Conservation (phyloP, 1,140 invertebrate genomes). For the Copidosoma floridanum region DNA sequence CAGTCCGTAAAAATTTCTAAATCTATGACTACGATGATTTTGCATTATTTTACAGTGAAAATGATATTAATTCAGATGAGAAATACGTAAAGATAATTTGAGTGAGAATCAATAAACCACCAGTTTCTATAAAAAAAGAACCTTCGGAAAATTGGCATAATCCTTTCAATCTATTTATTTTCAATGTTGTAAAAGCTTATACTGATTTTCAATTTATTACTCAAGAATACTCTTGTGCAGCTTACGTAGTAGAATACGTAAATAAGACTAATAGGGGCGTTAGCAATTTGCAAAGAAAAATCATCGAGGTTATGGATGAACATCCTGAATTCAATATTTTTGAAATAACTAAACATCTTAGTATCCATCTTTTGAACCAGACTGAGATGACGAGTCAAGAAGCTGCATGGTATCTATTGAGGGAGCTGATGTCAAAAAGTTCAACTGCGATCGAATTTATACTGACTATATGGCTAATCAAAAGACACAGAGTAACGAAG, state of each 20-base stretch:
- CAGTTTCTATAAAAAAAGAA: slow-evolving; percentile 31
- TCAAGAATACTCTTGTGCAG: slow-evolving; percentile 49
- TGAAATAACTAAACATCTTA: slow-evolving; percentile 41
- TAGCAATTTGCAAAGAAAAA: slow-evolving; percentile 38
- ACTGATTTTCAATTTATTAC: slow-evolving; percentile 48
- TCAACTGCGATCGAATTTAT: slow-evolving; percentile 34
- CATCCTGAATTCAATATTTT: too few species aligned
- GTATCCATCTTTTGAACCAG: slow-evolving; percentile 44
- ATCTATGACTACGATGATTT: slow-evolving; percentile 28
- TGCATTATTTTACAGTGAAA: slow-evolving; percentile 26
- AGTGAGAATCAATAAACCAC: slow-evolving; percentile 33
- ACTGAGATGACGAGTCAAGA: slow-evolving; percentile 51
- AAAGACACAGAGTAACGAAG: too few species aligned
- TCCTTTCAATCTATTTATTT: slow-evolving; percentile 41
- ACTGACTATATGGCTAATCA: slow-evolving; percentile 43
- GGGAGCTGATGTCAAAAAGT: slow-evolving; percentile 32
- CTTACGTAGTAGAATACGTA: too few species aligned
- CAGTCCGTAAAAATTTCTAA: slow-evolving; percentile 30
- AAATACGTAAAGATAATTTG: slow-evolving; percentile 33
- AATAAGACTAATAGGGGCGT: slow-evolving; percentile 47
- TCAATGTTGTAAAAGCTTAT: slow-evolving; percentile 38
- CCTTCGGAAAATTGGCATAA: slow-evolving; percentile 39
- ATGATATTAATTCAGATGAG: slow-evolving; percentile 32
- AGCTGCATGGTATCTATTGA: slow-evolving; percentile 50
- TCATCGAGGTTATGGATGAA: too few species aligned